Percentiles rank a stretch among this genome's conserved stretches.
Conservation (phyloP, 2,113 vertebrate genomes). For the Castor canadensis region DNA sequence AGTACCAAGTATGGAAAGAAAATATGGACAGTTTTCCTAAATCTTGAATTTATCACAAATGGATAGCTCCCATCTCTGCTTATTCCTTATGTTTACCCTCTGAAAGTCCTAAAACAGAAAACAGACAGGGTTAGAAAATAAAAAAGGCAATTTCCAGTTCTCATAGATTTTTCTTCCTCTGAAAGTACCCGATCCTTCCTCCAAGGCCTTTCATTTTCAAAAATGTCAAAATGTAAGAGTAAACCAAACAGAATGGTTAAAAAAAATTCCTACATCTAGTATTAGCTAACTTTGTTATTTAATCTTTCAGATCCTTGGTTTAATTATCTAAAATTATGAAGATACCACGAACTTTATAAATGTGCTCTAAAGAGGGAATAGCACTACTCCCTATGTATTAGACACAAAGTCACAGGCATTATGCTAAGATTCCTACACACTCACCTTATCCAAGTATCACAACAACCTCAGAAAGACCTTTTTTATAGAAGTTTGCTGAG, state of each 20-base stretch:
- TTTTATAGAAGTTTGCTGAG: background rate
- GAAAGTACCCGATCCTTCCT: background rate
- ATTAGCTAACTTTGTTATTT: background rate
- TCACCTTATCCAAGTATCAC: slow-evolving; percentile 11
- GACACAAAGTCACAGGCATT: background rate
- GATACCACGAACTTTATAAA: background rate
- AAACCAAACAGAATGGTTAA: background rate
- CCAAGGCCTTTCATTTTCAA: background rate
- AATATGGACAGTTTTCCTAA: background rate
- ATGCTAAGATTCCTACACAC: background rate
- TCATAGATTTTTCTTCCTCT: background rate
- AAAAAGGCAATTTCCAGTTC: background rate
- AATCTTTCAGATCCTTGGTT: background rate
- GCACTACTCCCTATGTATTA: background rate
- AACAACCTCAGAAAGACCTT: background rate
- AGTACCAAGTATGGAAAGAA: background rate
- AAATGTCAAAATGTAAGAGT: background rate
- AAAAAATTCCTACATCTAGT: background rate
- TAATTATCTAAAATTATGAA: slow-evolving; percentile 27
- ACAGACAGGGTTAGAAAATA: background rate
- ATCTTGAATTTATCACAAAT: background rate
- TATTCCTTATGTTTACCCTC: background rate
- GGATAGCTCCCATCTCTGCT: background rate
- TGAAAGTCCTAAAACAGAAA: background rate
- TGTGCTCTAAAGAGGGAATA: slow-evolving; percentile 15